Base-by-base conservation (phyloP, 64 coral and sea anemone genomes). In the Anthopleura sola region DNA sequence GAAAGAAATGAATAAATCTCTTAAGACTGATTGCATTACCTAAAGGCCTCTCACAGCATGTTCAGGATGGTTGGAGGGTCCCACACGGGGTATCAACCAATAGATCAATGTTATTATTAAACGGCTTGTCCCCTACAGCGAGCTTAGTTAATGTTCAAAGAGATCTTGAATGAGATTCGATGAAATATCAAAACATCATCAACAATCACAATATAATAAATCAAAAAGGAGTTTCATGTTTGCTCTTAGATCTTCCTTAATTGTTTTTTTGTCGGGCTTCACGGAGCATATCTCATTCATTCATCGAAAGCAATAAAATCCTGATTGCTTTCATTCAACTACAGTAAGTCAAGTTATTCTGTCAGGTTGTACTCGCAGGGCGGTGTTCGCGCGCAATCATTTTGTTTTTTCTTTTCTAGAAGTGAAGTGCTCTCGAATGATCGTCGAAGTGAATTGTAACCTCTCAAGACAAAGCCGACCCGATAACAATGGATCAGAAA, bases 171-270 rank as follows among this genome's bases (percentile, higher is more conserved):
- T 8, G 66, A 32, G 28, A 71, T 71, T 71, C 14, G 66, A 71
- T 32, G 66, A 34, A 34, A 71, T 34, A 71, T 71, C 66, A 71
- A 71, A 71, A 31, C 66, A 71, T 71, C 66, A 71, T 32, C 66
- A 31, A 13, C 66, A 71, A 71, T 32, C 34, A 71, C 66, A 71
- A 34, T 71, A 71, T 71, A 71, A 71, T 71, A 71, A 71, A 71
- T 71, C 66, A 71, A 33, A 34, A 32, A 32, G 10, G n/a, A 33
- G n/a, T 36, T 34, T 36, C 28, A 62, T 71, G 29, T 71, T 71
- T 71, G 66, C n/a, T 31, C 29, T 71, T 34, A 71, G 28, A 71
- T 71, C 26, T 71, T 12, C 0, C 12, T 71, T 71, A 71, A 71
- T 71, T 71, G 29, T 71, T 71, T 8, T 48, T 71, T 36, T 71